phyloP scores from a whole-genome alignment of 2,113 vertebrate genomes.

The Rhizomys pruinosus region DNA sequence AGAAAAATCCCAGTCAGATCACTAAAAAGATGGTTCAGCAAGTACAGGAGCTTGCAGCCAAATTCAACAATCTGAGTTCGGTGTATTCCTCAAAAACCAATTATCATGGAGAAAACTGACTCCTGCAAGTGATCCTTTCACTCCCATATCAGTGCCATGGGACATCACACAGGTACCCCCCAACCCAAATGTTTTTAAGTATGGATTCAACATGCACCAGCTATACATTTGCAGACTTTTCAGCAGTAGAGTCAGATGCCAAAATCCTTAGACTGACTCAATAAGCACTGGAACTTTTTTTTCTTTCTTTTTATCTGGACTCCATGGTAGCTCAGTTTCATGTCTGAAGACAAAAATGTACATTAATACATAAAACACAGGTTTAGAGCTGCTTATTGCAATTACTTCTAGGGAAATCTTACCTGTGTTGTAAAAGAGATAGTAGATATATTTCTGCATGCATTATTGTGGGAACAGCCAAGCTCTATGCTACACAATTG shows the following conservation, averaged over 20 bases:
- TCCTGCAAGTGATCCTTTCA: neutral
- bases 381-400: neutral
- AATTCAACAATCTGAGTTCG: neutral
- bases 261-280: neutral
- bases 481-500: neutral
- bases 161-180: neutral
- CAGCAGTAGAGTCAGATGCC: neutral
- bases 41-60: neutral
- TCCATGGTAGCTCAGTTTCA: neutral
- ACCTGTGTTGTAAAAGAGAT: neutral
- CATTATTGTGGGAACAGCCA: neutral
- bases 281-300: neutral
- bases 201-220: neutral
- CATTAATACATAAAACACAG: neutral
- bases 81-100: neutral
- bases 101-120: neutral
- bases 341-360: neutral
- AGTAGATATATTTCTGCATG: neutral
- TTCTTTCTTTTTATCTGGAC: neutral
- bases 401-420: neutral
- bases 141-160: no score
- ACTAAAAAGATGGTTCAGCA: neutral
- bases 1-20: neutral
- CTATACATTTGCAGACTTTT: neutral
- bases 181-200: neutral